Evolutionary conservation across 92 coral and sea anemone genomes (phyloP), one percentile per base, ranked within the genome.

Genomic region (Zoanthus solanderi): DNA sequence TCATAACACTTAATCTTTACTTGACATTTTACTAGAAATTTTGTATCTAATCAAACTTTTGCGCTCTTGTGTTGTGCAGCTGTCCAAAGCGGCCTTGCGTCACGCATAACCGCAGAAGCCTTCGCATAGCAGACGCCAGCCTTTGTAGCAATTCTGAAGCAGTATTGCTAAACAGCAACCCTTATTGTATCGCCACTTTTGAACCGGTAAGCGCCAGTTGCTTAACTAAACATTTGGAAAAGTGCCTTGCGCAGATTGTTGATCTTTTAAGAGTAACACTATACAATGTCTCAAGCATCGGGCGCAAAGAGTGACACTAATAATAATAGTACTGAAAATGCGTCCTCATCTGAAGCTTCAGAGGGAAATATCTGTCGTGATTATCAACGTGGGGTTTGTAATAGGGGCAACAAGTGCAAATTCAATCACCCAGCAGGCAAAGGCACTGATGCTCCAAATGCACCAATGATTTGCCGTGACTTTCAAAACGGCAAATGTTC

Each of bases 381-480:
- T 78, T 97, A 93, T 66, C 98, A 97, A 89, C 93, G 99, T 13
- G 99, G 99, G 45, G 99, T 97, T 15, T 97, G 99, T 84, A 95
- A 94, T 73, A 92, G 99, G 77, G 98, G 99, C n/a, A 90, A 90
- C 37, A 97, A 97, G 78, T 97, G 99, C 91, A 97, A 97, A 83
- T 97, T 97, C 75, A 89, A 89, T 9, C 99, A 97, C 72, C 99
- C 99, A 10, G 97, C 93, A 46, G 99, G 99, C 14, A 89, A 94
- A 93, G 99, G 99, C 48, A 92, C 92, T n/a, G 99, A 97, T 72
- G 93, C 96, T 2, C 90, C 94, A 75, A 94, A 96, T 79, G 91
- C 93, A 60, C 99, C 99, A 50, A 97, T 97, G 99, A 97, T 97
- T 73, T 97, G 99, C 83, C 94, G 99, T 16, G 99, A 97, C 75